These are phyloP conservation scores for Clistopyga incitator DNA, from an alignment of 2,888 invertebrate species.

Conservation along the genomic window DNA sequence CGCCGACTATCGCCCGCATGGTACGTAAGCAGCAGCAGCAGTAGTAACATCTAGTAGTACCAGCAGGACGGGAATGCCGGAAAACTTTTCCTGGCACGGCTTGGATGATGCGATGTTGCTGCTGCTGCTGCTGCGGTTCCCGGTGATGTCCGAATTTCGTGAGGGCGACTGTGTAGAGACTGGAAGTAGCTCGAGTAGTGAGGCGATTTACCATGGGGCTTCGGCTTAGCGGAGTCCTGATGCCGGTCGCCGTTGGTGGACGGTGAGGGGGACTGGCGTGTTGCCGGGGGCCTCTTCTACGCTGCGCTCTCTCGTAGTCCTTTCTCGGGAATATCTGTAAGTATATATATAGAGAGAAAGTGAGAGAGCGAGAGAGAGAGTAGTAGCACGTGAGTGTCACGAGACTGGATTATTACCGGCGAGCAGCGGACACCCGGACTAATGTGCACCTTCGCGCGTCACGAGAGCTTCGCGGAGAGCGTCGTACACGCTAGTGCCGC, in stretches of 20 bases:
- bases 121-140: conserved; percentile 13
- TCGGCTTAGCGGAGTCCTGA: conserved; percentile 63
- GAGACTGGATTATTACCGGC: conserved; percentile 39
- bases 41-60: conserved; percentile 4
- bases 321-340: conserved; percentile 43
- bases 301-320: conserved; percentile 18
- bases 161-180: conserved; percentile 18
- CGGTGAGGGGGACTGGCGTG: conserved; percentile 47
- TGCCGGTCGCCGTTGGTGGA: conserved; percentile 50
- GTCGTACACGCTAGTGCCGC: conserved; percentile 6
- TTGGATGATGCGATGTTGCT: conserved; percentile 29
- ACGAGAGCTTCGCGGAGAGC: conserved; percentile 8
- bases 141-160: conserved; percentile 56
- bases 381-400: conserved; percentile 15
- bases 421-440: conserved; percentile 22
- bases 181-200: conserved; percentile 37
- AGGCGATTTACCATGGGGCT: conserved; percentile 54
- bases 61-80: conserved; percentile 7
- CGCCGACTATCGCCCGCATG: conserved; percentile 14
- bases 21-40: conserved; percentile 1
- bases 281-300: conserved; percentile 49
- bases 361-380: neutral
- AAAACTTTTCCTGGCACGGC: conserved; percentile 57
- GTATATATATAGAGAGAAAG: neutral
- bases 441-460: conserved; percentile 24